Percentiles rank a stretch among this genome's conserved stretches.
phyloP scores from a whole-genome alignment of 2,113 vertebrate species.

The cattle (Bos taurus) region ARS-UCD2.0 NC_037334.1:60835001-60835500 shows the following conservation, averaged over 20 bases:
- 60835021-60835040: fast-evolving
- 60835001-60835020: neutral
- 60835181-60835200: neutral
- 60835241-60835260: too few species aligned
- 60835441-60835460: neutral
- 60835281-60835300: fast-evolving
- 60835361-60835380: neutral
- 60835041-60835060: neutral
- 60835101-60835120: neutral
- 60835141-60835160: neutral
- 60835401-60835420: neutral
- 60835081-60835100: neutral
- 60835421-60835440: fast-evolving
- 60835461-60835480: neutral
- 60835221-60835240: fast-evolving
- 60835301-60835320: neutral
- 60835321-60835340: neutral
- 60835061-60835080: neutral
- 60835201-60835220: neutral
- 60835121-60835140: neutral
- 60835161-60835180: neutral
- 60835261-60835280: neutral
- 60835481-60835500: neutral
- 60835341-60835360: neutral
- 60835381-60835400: neutral